Conservation (phyloP, 1,140 invertebrate genomes). For the Lethocerus indicus region DNA sequence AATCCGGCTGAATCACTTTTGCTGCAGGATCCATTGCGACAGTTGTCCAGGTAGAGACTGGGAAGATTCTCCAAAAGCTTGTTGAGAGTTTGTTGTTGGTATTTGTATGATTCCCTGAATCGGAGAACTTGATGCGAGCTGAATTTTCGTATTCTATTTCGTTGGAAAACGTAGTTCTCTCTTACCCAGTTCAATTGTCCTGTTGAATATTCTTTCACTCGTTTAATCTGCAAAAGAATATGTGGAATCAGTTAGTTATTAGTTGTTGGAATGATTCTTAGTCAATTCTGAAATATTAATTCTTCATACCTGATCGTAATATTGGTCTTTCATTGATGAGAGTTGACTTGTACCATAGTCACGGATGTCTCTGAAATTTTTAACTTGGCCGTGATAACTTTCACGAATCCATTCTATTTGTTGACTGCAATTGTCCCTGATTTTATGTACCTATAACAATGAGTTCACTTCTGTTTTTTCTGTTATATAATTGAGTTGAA, state of each 20-base stretch:
- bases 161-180: slow-evolving; percentile 88
- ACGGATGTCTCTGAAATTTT: slow-evolving; percentile 71
- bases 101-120: slow-evolving; percentile 82
- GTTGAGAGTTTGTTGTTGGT: slow-evolving; percentile 84
- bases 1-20: slow-evolving; percentile 57
- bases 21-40: slow-evolving; percentile 69
- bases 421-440: slow-evolving; percentile 80
- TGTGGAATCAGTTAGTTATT: neutral
- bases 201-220: slow-evolving; percentile 76
- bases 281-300: no score
- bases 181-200: slow-evolving; percentile 80
- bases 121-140: slow-evolving; percentile 77
- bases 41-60: slow-evolving; percentile 84
- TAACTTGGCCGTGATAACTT: slow-evolving; percentile 74
- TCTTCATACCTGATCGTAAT: slow-evolving; percentile 64
- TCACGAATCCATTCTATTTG: slow-evolving; percentile 87
- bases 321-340: slow-evolving; percentile 71
- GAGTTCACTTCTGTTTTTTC: neutral
- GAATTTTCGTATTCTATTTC: slow-evolving; percentile 86
- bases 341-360: slow-evolving; percentile 80
- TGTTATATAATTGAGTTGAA: neutral
- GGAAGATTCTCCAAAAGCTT: slow-evolving; percentile 88
- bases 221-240: slow-evolving; percentile 42
- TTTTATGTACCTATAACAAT: slow-evolving; percentile 49
- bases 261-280: no score